phyloP scores from a whole-genome alignment of 1,140 invertebrate species.

The Trichonephila inaurata region DNA sequence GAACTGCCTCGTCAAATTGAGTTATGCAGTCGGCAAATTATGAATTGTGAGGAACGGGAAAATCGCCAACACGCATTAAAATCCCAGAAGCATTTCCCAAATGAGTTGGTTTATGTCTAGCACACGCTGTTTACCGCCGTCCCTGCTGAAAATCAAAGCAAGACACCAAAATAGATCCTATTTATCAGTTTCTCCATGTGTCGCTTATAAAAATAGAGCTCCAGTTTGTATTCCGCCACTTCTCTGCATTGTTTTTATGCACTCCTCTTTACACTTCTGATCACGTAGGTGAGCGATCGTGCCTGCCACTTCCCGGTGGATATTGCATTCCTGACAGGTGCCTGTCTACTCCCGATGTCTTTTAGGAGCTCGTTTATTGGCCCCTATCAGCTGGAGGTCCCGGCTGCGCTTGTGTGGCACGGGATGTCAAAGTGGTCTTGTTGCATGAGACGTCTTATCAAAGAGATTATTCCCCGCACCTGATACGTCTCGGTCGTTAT shows the following conservation, averaged over 20 bases:
- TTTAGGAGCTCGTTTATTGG: constrained; percentile 73
- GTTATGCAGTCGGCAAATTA: too few species aligned
- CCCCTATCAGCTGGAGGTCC: constrained; percentile 61
- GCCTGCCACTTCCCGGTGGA: constrained; percentile 53
- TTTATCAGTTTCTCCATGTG: constrained; percentile 5
- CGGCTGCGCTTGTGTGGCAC: constrained; percentile 56
- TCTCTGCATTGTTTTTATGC: neutral
- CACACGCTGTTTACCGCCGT: neutral
- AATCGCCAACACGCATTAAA: too few species aligned
- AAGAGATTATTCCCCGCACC: constrained; percentile 56
- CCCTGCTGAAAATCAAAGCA: neutral
- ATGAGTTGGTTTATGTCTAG: too few species aligned
- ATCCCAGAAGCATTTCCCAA: too few species aligned
- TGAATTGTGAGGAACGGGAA: too few species aligned
- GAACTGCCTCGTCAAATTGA: too few species aligned
- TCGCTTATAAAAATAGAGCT: constrained; percentile 26
- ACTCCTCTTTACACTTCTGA: constrained; percentile 22
- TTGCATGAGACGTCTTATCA: constrained; percentile 31
- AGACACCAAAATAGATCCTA: constrained; percentile 6
- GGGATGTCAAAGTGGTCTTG: constrained; percentile 44
- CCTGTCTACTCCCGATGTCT: constrained; percentile 46
- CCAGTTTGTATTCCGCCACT: neutral
- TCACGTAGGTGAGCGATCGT: constrained; percentile 31
- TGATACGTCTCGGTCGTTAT: constrained; percentile 28
- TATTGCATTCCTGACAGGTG: constrained; percentile 73